A percentile compares a stretch with the other conserved stretches of the same genome.
These are phyloP conservation scores for Drosophila villosipedis DNA, from an alignment of 2,888 invertebrate species.

Conservation along the genomic window DNA sequence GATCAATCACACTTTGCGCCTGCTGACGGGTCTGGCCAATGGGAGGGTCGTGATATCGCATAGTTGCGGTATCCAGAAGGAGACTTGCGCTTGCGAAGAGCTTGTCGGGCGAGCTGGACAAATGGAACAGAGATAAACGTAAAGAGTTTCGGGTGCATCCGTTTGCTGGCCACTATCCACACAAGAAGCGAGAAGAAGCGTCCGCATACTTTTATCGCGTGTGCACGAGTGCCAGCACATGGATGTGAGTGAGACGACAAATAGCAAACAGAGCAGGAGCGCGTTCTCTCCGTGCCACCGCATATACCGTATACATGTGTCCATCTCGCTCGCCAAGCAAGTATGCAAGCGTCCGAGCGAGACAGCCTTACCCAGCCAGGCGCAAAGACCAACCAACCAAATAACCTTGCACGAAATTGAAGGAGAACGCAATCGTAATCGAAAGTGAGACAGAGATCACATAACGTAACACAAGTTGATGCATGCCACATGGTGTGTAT, in stretches of 20 bases:
- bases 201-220: conserved; percentile 59
- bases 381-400: conserved; percentile 10
- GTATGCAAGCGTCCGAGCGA: conserved; percentile 11
- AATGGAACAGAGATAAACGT: conserved; percentile 17
- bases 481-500: conserved; percentile 22
- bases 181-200: conserved; percentile 50
- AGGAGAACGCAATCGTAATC: conserved; percentile 18
- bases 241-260: conserved; percentile 59
- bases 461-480: conserved; percentile 17
- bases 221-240: conserved; percentile 47
- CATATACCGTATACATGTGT: conserved; percentile 9
- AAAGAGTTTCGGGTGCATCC: conserved; percentile 23
- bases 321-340: conserved; percentile 48
- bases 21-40: conserved; percentile 4
- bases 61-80: neutral
- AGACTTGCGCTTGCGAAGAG: conserved; percentile 41
- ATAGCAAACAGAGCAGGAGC: conserved; percentile 21
- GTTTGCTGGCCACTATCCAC: conserved; percentile 43
- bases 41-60: conserved; percentile 1
- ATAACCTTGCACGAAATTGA: conserved; percentile 4
- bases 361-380: conserved; percentile 35
- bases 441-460: neutral
- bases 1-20: conserved; percentile 42
- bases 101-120: conserved; percentile 39
- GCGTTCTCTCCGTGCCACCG: conserved; percentile 34